Percentiles rank a stretch among this genome's conserved stretches.
phyloP scores from a whole-genome alignment of 1,140 invertebrate species.

The Neodiprion pinetum region DNA sequence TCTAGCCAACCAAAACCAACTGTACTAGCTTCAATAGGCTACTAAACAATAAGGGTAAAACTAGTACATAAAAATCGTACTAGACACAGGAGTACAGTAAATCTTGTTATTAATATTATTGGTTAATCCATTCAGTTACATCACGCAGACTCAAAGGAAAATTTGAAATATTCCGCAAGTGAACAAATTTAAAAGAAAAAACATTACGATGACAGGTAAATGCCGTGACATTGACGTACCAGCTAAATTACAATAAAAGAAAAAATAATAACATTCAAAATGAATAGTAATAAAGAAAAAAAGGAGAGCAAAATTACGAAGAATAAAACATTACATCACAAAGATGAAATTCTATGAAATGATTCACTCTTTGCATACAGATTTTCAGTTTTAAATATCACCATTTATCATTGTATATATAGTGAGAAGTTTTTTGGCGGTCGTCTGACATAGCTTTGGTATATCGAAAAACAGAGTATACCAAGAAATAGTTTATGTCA shows the following conservation, averaged over 20 bases:
- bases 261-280: background rate
- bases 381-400: conserved; percentile 29
- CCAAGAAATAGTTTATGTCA: too few species aligned
- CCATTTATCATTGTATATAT: conserved; percentile 26
- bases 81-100: too few species aligned
- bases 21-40: background rate
- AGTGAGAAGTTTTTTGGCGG: conserved; percentile 22
- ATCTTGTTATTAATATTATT: too few species aligned
- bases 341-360: conserved; percentile 14
- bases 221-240: conserved; percentile 49
- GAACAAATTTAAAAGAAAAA: conserved; percentile 32
- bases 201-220: conserved; percentile 56
- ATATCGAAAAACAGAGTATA: too few species aligned
- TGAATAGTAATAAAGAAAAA: background rate
- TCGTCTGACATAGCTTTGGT: too few species aligned
- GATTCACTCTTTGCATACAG: conserved; percentile 16
- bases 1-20: background rate
- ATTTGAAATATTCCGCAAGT: conserved; percentile 14
- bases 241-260: conserved; percentile 21
- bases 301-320: conserved; percentile 27
- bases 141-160: background rate
- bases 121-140: background rate
- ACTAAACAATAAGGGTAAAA: background rate
- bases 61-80: background rate
- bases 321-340: conserved; percentile 30